phyloP scores from a whole-genome alignment of 2,797 vertebrate species.

The Merluccius polli region DNA sequence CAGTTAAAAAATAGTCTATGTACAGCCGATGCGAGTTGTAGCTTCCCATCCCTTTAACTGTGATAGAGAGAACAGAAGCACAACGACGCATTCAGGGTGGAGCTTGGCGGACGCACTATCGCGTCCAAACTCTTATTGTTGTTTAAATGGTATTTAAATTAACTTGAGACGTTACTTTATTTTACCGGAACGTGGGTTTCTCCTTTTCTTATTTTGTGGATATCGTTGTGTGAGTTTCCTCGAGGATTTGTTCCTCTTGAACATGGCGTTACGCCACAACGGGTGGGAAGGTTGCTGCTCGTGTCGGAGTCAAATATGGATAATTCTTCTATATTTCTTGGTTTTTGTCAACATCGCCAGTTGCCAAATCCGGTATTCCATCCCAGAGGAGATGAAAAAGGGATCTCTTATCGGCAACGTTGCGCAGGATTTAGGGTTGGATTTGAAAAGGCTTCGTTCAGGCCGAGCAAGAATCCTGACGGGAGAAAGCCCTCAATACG shows the following conservation, averaged over 20 bases:
- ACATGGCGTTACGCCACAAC: background rate
- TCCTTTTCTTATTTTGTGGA: too few species aligned
- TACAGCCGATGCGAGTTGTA: background rate
- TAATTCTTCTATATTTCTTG: background rate
- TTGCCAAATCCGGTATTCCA: slow-evolving; percentile 43
- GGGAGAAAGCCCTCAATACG: slow-evolving; percentile 35
- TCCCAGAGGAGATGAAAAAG: slow-evolving; percentile 48
- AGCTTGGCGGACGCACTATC: background rate
- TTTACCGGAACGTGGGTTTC: too few species aligned
- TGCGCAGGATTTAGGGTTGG: slow-evolving; percentile 44
- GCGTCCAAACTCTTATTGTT: too few species aligned
- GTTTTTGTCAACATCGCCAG: background rate
- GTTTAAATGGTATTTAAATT: too few species aligned
- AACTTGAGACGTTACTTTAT: too few species aligned
- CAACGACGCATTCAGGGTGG: background rate
- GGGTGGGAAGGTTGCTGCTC: background rate
- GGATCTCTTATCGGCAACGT: slow-evolving; percentile 50
- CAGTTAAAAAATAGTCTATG: background rate
- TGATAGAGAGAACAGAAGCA: background rate
- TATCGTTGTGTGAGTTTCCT: too few species aligned
- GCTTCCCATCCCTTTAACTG: background rate
- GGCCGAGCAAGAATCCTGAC: slow-evolving; percentile 40
- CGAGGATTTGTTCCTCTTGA: background rate
- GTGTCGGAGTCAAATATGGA: background rate
- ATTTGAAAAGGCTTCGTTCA: slow-evolving; percentile 39